Evolutionary conservation across 2,797 vertebrate genomes (phyloP).

Genomic region (Cryptoprocta ferox): DNA sequence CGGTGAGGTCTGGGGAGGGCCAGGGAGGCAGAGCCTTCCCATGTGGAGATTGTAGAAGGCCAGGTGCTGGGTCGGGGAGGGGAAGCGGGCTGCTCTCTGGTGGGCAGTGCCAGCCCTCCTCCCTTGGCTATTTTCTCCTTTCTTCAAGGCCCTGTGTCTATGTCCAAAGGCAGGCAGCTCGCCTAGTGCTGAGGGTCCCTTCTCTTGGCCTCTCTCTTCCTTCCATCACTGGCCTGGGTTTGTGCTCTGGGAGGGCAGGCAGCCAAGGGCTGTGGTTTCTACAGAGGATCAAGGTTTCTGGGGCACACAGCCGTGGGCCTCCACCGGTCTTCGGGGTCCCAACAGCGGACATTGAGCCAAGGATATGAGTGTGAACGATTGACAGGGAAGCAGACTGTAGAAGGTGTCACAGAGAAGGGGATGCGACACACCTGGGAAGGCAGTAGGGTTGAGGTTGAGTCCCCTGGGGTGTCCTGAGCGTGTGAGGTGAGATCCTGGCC

Average conservation of each 20-base stretch:
- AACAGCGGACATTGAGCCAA: accelerated
- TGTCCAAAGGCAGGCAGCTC: accelerated
- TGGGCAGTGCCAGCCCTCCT: accelerated
- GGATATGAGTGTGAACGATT: accelerated
- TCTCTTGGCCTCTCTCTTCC: not conserved
- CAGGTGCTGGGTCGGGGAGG: accelerated
- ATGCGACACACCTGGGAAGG: not conserved
- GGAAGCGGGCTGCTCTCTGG: accelerated
- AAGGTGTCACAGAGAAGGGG: not conserved
- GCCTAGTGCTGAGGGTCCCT: accelerated
- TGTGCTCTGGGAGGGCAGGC: not conserved
- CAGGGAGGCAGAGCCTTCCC: not conserved
- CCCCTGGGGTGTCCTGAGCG: accelerated
- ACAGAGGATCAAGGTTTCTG: not conserved
- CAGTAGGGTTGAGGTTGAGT: accelerated
- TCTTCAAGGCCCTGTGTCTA: not conserved
- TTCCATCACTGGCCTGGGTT: accelerated
- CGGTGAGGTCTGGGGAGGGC: too few species aligned
- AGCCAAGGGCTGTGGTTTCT: not conserved
- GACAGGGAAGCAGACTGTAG: not conserved
- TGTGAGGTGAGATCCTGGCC: too few species aligned
- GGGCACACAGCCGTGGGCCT: not conserved
- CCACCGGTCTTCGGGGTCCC: not conserved
- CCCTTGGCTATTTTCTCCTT: accelerated
- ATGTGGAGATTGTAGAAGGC: not conserved